A percentile compares a stretch with the other conserved stretches of the same genome.
Conservation (phyloP, 2,888 invertebrate genomes). For the Epistrophella euchroma region DNA sequence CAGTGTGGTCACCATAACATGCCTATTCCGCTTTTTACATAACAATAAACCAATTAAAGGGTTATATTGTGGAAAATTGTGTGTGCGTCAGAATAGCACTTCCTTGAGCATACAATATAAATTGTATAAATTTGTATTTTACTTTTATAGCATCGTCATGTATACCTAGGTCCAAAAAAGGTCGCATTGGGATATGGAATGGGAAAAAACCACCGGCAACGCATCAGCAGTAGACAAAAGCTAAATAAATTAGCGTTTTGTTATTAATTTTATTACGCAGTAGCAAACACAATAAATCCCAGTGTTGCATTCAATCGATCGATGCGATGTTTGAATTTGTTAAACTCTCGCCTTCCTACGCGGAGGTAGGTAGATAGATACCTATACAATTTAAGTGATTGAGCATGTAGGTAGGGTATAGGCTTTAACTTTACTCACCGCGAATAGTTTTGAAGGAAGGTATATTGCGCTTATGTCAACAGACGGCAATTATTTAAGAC, state of each 20-base stretch:
- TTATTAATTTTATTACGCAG: constrained; percentile 83
- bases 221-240: constrained; percentile 69
- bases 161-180: constrained; percentile 41
- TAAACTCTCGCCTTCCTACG: constrained; percentile 29
- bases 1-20: neutral
- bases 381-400: too few relatives aligned
- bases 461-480: constrained; percentile 62
- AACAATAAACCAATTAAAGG: constrained; percentile 74
- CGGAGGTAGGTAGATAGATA: constrained; percentile 34
- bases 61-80: constrained; percentile 37
- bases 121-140: constrained; percentile 21
- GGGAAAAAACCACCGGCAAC: constrained; percentile 63
- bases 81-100: constrained; percentile 35
- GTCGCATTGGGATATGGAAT: constrained; percentile 30
- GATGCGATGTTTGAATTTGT: constrained; percentile 36
- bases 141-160: neutral
- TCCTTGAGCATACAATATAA: constrained; percentile 17
- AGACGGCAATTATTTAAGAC: constrained; percentile 54
- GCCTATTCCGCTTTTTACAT: constrained; percentile 63
- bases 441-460: constrained; percentile 46
- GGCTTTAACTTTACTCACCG: constrained; percentile 20
- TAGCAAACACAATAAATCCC: constrained; percentile 76
- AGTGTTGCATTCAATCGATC: constrained; percentile 64
- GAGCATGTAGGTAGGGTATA: neutral
- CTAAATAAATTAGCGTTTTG: constrained; percentile 82